These are phyloP conservation scores for Daubentonia madagascariensis DNA, from an alignment of 2,113 vertebrate genomes.

Conservation along the genomic window DNA sequence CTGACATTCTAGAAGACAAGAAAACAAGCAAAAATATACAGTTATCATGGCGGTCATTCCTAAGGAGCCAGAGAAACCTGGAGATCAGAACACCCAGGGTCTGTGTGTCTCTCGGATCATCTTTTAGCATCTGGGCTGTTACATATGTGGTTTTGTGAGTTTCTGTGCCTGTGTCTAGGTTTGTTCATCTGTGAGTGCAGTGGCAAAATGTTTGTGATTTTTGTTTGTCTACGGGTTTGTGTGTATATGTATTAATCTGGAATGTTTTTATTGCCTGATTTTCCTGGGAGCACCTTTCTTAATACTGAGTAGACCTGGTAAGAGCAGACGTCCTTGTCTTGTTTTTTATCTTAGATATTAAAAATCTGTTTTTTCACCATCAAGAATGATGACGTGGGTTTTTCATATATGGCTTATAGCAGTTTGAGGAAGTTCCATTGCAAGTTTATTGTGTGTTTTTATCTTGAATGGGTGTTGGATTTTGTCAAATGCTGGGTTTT, in stretches of 20 bases:
- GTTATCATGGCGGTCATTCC: background rate
- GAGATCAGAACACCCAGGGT: background rate
- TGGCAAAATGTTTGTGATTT: background rate
- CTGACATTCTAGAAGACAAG: background rate
- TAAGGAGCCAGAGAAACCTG: background rate
- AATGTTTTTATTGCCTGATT: background rate
- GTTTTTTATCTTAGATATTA: background rate
- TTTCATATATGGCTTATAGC: background rate
- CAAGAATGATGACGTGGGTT: background rate
- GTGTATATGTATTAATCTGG: background rate
- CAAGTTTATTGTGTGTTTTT: background rate
- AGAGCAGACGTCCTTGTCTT: background rate
- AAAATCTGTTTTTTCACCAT: background rate
- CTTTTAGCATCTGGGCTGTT: background rate
- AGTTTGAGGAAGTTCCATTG: background rate
- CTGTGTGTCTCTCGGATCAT: background rate
- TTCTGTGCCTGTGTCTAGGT: background rate
- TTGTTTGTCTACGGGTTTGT: background rate
- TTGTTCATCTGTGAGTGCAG: background rate
- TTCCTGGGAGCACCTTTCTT: background rate
- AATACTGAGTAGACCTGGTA: background rate
- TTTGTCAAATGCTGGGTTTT: background rate
- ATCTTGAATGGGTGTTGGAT: background rate
- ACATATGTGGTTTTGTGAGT: background rate
- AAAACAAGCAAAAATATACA: background rate